These are phyloP conservation scores for Stichopus horrens DNA, from an alignment of 53 echinoderm and acorn worm species.

Conservation along the genomic window DNA sequence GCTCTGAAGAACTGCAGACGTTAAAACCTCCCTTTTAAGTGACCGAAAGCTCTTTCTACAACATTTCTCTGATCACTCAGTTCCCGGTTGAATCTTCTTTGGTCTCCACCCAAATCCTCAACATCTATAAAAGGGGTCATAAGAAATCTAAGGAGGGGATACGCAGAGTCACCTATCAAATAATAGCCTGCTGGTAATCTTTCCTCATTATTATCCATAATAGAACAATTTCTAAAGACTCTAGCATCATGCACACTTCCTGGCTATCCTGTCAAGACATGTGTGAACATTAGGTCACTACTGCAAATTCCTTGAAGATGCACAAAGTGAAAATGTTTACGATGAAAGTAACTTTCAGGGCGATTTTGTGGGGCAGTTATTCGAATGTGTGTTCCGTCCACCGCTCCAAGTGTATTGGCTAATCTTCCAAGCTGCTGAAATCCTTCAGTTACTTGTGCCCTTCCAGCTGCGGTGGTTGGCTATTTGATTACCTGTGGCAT, in stretches of 20 bases:
- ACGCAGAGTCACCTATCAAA: conserved; percentile 50
- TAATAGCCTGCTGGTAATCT: conserved; percentile 32
- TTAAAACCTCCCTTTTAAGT: conserved; percentile 43
- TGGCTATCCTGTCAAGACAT: conserved; percentile 48
- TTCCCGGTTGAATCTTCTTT: conserved; percentile 45
- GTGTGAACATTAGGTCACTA: conserved; percentile 46
- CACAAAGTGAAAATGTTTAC: conserved; percentile 34
- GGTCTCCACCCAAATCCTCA: conserved; percentile 21
- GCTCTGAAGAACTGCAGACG: conserved; percentile 41
- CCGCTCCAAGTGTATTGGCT: conserved; percentile 21
- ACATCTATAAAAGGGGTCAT: conserved; percentile 39
- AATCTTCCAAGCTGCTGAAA: conserved; percentile 29
- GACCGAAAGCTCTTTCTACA: conserved; percentile 49
- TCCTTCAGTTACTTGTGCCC: conserved; percentile 11
- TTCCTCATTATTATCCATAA: conserved; percentile 39
- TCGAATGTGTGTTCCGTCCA: conserved; percentile 40
- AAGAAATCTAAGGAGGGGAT: conserved; percentile 26
- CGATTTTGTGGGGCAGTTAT: conserved; percentile 32
- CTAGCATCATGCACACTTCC: conserved; percentile 49
- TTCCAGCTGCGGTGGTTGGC: conserved; percentile 18
- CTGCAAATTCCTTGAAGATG: conserved; percentile 47
- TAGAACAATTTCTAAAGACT: conserved; percentile 34
- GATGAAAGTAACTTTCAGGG: conserved; percentile 26
- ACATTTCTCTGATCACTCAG: conserved; percentile 19
- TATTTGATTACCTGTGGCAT: conserved; percentile 27